Base-by-base conservation (phyloP, 2,888 invertebrate genomes). In the Antheraea yamamai region DNA sequence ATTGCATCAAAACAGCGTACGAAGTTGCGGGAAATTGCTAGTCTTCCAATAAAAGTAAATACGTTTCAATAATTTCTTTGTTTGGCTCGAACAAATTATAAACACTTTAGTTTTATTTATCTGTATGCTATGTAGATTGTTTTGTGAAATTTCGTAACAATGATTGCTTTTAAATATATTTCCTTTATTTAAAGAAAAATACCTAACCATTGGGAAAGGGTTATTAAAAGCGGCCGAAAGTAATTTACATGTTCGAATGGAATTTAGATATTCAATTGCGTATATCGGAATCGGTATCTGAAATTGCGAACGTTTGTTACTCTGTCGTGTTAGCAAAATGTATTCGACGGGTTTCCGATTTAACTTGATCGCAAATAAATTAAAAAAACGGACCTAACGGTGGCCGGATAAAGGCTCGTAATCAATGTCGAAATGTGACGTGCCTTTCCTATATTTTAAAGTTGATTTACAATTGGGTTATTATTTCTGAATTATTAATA, bases 331-430 rank as follows among this genome's bases (percentile, higher is more conserved):
- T 71, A 76, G 78, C 77, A 77, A 79, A 80, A 78, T 74, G 74
- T 78, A 80, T 77, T 75, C 74, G 73, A 70, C 78, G 79, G 79
- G 81, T 85, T 87, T 88, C 83, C 83, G 81, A 86, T 89, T 86
- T 84, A 80, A 80, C 79, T 81, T 76, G 82, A 85, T 86, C 85
- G 82, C 82, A 88, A 88, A 87, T 86, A 81, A 82, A 86, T 82
- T 85, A 87, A 88, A 90, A n/a, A 90, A 88, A 81, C 79, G 77
- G 80, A 80, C 86, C 85, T 79, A 79, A 72, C 61, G 74, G 58
- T 74, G 70, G 30, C 61, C 47, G 74, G 47, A 71, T 72, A 61
- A 72, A 72, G 61, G 74, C 20, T 35, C 39, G 74, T 75, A 75
- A 75, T 75, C 71, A 75, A 72, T 70, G 70, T 70, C 10, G 20